Base-by-base conservation (phyloP, 2,888 invertebrate species). In the Brenthis ino region DNA sequence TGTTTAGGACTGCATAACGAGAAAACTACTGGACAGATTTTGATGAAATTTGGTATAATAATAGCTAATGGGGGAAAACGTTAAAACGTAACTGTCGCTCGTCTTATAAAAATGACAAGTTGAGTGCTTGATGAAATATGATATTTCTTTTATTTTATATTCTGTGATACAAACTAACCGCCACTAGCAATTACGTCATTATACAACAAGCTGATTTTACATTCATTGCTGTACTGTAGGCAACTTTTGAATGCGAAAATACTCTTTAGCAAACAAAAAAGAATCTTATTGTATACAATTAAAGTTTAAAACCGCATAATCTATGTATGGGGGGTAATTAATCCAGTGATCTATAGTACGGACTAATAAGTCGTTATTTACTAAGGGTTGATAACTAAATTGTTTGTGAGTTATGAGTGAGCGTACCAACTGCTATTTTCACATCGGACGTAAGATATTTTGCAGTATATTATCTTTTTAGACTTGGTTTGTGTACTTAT, bases 331-430 rank as follows among this genome's bases (percentile, higher is more conserved):
- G 56, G 43, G 43, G 66, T 65, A 72, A 73, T 73, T 72, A 68
- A 64, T 53, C 51, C 57, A 48, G 57, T 72, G 74, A 73, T 72
- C 68, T 73, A 74, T 76, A 64, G 72, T 71, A 73, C 64, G 60
- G 67, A 57, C 64, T 74, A 73, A 74, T 73, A 74, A 72, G 73
- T 70, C 65, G 69, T 76, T 74, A 76, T 75, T 76, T 74, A 76
- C 69, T 73, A 70, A 74, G 75, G 76, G 73, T 72, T 76, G 75
- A 74, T 75, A 74, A 70, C 70, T 73, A 69, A 72, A 70, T 68
- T 71, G 66, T 55, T 68, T 24, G 48, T 68, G 58, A 57, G 33
- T 68, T 65, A 58, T 58, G 43, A 43, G 48, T 56, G 37, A n/a
- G 50, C n/a, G 50, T 56, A 67, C 64, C 69, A 68, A 63, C 72